Percentiles rank a stretch among this genome's conserved stretches.
phyloP scores from a whole-genome alignment of 2,113 vertebrate genomes.

The Rhinoderma darwinii region DNA sequence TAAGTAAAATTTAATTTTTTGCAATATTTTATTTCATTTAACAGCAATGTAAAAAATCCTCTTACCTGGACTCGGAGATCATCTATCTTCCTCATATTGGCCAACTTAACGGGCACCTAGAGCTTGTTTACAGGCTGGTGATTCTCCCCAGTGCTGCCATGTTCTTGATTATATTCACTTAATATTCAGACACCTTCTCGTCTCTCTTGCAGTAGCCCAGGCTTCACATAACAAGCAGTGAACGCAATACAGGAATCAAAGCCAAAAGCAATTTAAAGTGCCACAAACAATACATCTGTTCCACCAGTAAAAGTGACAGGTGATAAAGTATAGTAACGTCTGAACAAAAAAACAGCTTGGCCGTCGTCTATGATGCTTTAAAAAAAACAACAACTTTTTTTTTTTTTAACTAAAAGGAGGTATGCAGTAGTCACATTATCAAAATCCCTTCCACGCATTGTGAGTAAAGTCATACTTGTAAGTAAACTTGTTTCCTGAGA shows the following conservation, averaged over 20 bases:
- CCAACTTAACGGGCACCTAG: slow-evolving; percentile 23
- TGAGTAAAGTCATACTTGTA: too few species aligned
- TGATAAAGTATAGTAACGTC: neutral
- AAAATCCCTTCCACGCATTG: neutral
- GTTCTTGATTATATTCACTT: slow-evolving; percentile 28
- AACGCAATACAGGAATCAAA: neutral
- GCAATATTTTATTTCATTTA: slow-evolving; percentile 4
- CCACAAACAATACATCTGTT: neutral
- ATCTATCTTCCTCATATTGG: slow-evolving; percentile 11
- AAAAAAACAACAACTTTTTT: neutral
- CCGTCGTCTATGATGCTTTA: neutral
- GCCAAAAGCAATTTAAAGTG: neutral
- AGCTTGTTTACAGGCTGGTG: slow-evolving; percentile 15
- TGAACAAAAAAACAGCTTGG: neutral
- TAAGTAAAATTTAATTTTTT: neutral
- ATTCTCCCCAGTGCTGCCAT: slow-evolving; percentile 40
- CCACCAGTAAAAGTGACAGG: neutral
- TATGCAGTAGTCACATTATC: neutral
- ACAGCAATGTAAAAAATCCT: slow-evolving; percentile 20
- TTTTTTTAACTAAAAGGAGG: too few species aligned
- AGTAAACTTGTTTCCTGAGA: too few species aligned
- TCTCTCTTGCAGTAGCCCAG: slow-evolving; percentile 55
- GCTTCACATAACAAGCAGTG: neutral
- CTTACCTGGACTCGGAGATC: slow-evolving; percentile 28
- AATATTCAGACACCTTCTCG: slow-evolving; percentile 42